Evolutionary conservation across 2,888 invertebrate species (phyloP).

Genomic region (Acleris emargana): DNA sequence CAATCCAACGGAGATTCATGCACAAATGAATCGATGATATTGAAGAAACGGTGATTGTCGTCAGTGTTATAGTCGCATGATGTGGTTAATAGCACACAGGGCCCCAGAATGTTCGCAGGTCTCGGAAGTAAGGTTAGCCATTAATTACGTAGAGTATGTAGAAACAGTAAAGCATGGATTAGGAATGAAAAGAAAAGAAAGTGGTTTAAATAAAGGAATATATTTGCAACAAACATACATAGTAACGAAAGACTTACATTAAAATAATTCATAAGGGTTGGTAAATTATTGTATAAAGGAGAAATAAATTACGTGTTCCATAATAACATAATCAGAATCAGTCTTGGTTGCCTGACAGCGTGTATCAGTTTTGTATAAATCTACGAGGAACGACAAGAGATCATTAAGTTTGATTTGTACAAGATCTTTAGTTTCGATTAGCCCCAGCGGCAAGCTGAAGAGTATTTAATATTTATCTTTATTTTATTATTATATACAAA

Average conservation of each 20-base stretch:
- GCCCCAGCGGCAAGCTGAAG: conserved; percentile 12
- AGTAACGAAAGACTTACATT: conserved; percentile 77
- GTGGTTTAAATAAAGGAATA: conserved; percentile 81
- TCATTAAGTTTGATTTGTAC: conserved; percentile 57
- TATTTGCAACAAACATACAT: conserved; percentile 83
- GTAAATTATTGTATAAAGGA: conserved; percentile 51
- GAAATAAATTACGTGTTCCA: conserved; percentile 66
- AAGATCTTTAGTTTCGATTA: conserved; percentile 43
- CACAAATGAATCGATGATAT: conserved; percentile 80
- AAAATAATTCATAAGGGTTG: conserved; percentile 54
- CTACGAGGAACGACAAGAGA: conserved; percentile 75
- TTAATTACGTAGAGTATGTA: conserved; percentile 50
- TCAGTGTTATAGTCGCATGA: conserved; percentile 63
- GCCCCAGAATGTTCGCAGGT: conserved; percentile 63
- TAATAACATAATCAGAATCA: conserved; percentile 68
- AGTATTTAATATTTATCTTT: neutral
- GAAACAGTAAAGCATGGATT: conserved; percentile 73
- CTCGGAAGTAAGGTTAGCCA: conserved; percentile 66
- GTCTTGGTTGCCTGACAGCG: conserved; percentile 60
- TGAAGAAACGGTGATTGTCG: conserved; percentile 82
- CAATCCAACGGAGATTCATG: conserved; percentile 78
- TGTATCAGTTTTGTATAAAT: conserved; percentile 52
- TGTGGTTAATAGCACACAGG: conserved; percentile 76
- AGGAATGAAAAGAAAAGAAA: conserved; percentile 82
- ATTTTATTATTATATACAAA: conserved; percentile 24